phyloP scores from a whole-genome alignment of 2,888 invertebrate species.

The Reticulitermes lucifugus region DNA sequence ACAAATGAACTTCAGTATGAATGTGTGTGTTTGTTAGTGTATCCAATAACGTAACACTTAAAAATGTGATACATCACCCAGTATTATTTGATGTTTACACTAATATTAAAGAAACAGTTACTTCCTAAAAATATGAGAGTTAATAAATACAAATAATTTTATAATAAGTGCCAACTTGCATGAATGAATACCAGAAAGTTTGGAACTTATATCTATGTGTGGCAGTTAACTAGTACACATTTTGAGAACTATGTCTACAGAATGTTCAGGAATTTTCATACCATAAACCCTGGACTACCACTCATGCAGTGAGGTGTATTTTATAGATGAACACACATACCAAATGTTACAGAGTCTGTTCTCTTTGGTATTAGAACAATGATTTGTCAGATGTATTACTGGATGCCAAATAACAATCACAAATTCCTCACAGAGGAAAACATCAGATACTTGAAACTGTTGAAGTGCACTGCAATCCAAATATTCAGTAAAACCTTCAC shows the following conservation, averaged over 20 bases:
- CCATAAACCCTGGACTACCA: not conserved
- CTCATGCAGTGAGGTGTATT: not conserved
- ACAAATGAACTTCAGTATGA: too few relatives aligned
- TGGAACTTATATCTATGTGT: not conserved
- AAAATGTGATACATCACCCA: too few relatives aligned
- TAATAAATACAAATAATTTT: too few relatives aligned
- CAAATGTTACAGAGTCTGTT: not conserved
- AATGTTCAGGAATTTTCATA: not conserved
- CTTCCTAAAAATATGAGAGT: too few relatives aligned
- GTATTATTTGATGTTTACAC: too few relatives aligned
- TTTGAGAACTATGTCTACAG: not conserved
- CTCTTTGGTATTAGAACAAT: not conserved
- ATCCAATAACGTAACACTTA: too few relatives aligned
- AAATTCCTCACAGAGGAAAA: not conserved
- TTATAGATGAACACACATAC: not conserved
- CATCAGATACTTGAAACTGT: not conserved
- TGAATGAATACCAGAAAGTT: not conserved
- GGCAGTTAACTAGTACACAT: not conserved
- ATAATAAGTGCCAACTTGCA: too few relatives aligned
- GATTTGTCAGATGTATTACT: too few relatives aligned
- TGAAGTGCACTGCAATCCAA: not conserved
- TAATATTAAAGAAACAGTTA: too few relatives aligned
- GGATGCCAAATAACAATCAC: not conserved
- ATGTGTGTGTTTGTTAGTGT: too few relatives aligned
- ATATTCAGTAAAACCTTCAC: too few relatives aligned